Evolutionary conservation across 2,797 vertebrate species (phyloP).

Genomic region (Silurus lanzhouensis): DNA sequence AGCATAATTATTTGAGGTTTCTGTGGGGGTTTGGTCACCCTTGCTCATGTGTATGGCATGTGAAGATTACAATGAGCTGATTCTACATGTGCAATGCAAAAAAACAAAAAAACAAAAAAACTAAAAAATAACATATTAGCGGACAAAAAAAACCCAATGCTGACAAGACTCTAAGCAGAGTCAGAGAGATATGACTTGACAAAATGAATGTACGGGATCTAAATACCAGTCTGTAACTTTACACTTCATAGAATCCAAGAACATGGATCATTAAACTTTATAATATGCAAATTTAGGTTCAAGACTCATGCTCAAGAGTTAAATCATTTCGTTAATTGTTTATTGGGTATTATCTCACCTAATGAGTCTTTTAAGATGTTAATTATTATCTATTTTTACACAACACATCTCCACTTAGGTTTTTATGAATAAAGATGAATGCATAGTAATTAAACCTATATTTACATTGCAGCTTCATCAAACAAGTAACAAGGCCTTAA

Average conservation of each 20-base stretch:
- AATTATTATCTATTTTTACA: background rate
- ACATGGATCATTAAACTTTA: background rate
- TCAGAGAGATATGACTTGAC: background rate
- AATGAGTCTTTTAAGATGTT: background rate
- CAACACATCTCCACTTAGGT: background rate
- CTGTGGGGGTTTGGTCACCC: background rate
- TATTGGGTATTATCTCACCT: background rate
- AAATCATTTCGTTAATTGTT: background rate
- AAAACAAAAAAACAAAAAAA: background rate
- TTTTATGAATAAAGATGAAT: background rate
- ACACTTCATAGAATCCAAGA: background rate
- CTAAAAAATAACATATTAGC: background rate
- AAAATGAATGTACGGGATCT: background rate
- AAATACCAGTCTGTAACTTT: background rate
- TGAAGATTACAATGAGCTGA: background rate
- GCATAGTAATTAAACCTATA: background rate
- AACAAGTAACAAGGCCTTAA: background rate
- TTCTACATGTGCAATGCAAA: background rate
- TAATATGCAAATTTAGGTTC: background rate
- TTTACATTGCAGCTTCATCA: background rate
- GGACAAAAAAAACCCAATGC: background rate
- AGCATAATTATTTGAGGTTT: conserved; percentile 1
- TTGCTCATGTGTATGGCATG: background rate
- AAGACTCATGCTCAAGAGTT: background rate
- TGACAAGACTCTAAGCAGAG: background rate